phyloP scores from a whole-genome alignment of 2,113 vertebrate species.

The Zonotrichia leucophrys region DNA sequence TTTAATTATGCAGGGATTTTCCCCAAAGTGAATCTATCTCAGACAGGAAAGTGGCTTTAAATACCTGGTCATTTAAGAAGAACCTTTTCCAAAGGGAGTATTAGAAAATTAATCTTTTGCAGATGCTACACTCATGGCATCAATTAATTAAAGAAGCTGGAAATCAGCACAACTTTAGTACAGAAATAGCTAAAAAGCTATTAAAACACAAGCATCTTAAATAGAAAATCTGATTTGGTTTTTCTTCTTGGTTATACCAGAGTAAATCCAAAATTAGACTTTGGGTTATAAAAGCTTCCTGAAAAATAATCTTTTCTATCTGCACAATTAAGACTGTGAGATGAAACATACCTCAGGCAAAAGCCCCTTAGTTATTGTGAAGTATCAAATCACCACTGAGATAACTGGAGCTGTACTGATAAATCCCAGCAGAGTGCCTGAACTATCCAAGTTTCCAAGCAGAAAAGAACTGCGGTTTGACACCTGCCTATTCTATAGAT shows the following conservation, averaged over 20 bases:
- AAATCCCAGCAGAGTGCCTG: rapidly evolving
- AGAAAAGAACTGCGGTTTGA: not conserved
- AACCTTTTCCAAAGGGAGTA: not conserved
- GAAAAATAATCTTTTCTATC: not conserved
- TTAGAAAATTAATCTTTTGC: constrained; percentile 16
- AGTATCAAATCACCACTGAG: not conserved
- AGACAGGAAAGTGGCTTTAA: not conserved
- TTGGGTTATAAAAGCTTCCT: not conserved
- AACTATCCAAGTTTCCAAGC: not conserved
- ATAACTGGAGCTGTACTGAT: not conserved
- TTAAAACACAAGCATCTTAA: not conserved
- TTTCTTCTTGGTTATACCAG: not conserved
- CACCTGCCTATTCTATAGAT: not conserved
- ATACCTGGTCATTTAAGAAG: constrained; percentile 7
- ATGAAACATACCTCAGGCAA: not conserved
- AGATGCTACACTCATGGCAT: not conserved
- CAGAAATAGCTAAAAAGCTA: constrained; percentile 1
- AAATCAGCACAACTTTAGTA: not conserved
- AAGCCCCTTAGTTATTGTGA: not conserved
- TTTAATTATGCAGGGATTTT: not conserved
- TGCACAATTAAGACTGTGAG: not conserved
- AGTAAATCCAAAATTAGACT: not conserved
- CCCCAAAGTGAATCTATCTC: not conserved
- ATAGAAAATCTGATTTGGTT: not conserved
- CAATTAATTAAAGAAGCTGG: constrained; percentile 27